Evolutionary conservation across 2,888 invertebrate genomes (phyloP).

Genomic region (Tachina grossa): DNA sequence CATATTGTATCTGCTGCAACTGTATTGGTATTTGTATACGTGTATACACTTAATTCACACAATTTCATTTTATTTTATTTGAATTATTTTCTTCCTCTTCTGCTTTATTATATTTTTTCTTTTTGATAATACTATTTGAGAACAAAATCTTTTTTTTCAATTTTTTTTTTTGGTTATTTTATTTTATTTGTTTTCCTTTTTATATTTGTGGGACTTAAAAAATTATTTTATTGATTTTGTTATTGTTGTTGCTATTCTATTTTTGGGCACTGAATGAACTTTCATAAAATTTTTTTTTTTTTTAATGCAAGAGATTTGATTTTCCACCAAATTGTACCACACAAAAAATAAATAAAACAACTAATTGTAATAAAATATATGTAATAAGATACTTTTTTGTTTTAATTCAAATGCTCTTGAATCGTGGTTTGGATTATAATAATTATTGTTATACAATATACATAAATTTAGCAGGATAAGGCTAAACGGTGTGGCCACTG

Average conservation of each 20-base stretch:
- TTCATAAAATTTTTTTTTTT: slow-evolving; percentile 3
- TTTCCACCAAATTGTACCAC: background rate
- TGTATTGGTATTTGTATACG: slow-evolving; percentile 42
- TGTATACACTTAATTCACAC: slow-evolving; percentile 65
- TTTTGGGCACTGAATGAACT: slow-evolving; percentile 68
- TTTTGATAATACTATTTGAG: slow-evolving; percentile 57
- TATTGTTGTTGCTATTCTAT: slow-evolving; percentile 20
- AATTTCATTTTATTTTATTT: slow-evolving; percentile 60
- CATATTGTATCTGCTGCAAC: slow-evolving; percentile 1
- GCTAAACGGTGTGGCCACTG: slow-evolving; percentile 17
- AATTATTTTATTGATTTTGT: slow-evolving; percentile 49
- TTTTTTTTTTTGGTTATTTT: slow-evolving; percentile 9
- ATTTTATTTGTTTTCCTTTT: slow-evolving; percentile 57
- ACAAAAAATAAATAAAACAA: slow-evolving; percentile 2
- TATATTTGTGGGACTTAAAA: slow-evolving; percentile 24
- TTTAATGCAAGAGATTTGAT: slow-evolving; percentile 16
- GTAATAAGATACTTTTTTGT: background rate
- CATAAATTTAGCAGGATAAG: slow-evolving; percentile 27
- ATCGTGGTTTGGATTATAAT: slow-evolving; percentile 24
- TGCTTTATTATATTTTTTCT: slow-evolving; percentile 42
- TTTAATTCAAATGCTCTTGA: slow-evolving; percentile 8
- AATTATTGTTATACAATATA: background rate
- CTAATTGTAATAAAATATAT: background rate
- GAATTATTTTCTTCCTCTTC: slow-evolving; percentile 52
- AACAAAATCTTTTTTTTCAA: slow-evolving; percentile 29